phyloP scores from a whole-genome alignment of 2,113 vertebrate species.

The Spea multiplicata region DNA sequence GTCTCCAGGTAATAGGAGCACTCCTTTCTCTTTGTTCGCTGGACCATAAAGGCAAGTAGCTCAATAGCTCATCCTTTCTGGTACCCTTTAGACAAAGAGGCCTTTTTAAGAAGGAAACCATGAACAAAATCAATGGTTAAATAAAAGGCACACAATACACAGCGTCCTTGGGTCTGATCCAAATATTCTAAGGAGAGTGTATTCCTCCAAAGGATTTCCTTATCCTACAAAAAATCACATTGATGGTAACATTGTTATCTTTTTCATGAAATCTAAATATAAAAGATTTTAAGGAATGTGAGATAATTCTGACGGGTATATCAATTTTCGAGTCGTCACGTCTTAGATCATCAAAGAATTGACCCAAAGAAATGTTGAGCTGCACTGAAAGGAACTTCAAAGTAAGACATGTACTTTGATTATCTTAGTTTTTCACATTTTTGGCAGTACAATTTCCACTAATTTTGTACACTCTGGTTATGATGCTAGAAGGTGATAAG shows the following conservation, averaged over 20 bases:
- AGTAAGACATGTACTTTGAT: not conserved
- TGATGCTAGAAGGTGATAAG: not conserved
- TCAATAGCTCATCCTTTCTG: conserved; percentile 63
- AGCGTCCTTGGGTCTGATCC: conserved; percentile 42
- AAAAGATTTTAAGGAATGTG: conserved; percentile 39
- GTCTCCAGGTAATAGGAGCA: conserved; percentile 70
- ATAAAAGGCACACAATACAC: conserved; percentile 59
- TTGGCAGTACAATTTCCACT: conserved; percentile 14
- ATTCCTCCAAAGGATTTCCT: conserved; percentile 69
- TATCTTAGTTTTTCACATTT: not conserved
- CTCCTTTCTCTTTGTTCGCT: conserved; percentile 60
- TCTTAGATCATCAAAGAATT: not conserved
- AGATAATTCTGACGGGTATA: conserved; percentile 33
- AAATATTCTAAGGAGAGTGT: conserved; percentile 55
- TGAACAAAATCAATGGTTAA: conserved; percentile 51
- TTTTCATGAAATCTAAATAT: conserved; percentile 16
- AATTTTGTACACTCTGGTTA: not conserved
- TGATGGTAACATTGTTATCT: conserved; percentile 21
- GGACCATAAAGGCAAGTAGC: conserved; percentile 58
- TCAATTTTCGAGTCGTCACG: conserved; percentile 19
- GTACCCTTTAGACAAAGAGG: conserved; percentile 64
- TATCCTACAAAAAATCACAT: conserved; percentile 31
- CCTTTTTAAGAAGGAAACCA: conserved; percentile 60
- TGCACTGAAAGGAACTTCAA: not conserved
- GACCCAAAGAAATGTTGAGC: not conserved